Evolutionary conservation across 2,888 invertebrate species (phyloP), one percentile per base, ranked within the genome.

Genomic region (Geophilus truncorum): DNA sequence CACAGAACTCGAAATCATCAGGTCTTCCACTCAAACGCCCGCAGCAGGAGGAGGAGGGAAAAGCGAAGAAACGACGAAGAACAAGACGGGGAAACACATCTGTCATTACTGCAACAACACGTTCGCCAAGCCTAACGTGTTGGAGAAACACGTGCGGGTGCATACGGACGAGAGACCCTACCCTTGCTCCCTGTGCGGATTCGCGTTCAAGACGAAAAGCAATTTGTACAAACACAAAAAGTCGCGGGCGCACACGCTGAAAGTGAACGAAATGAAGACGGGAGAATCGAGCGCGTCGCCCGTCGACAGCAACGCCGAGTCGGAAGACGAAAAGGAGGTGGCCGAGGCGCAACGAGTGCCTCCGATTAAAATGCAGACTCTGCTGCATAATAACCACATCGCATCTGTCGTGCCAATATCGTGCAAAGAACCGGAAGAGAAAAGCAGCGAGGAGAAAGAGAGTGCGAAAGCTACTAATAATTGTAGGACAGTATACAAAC

Each of bases 81-180:
- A 3, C 25, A 85, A 83, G 81, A 85, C 83, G 4, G 94, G 93
- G 80, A 92, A 93, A 84, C 92, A 95, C 88, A 91, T 93, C 83
- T 96, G 96, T 87, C 92, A 93, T 12, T 95, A 93, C 87, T 96
- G 96, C 89, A 93, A 93, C 87, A 89, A 95, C 86, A 92, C 92
- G 83, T 96, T 95, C 89, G 93, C 95, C 85, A 96, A 96, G 88
- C 96, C 96, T 81, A 96, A 95, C 87, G 96, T 96, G 83, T 90
- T 96, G 83, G 93, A 95, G 87, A 96, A 96, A 90, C 96, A 96
- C 90, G 94, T 96, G 87, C 91, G 96, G 86, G 94, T 95, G 82
- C 96, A 96, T 88, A 96, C 96, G 76, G 95, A 95, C 87, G 96
- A 96, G 88, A 90, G 96, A 85, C 96, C 96, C 81, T 96, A 92